phyloP scores from a whole-genome alignment of 1,140 invertebrate species.

The Artemia franciscana region DNA sequence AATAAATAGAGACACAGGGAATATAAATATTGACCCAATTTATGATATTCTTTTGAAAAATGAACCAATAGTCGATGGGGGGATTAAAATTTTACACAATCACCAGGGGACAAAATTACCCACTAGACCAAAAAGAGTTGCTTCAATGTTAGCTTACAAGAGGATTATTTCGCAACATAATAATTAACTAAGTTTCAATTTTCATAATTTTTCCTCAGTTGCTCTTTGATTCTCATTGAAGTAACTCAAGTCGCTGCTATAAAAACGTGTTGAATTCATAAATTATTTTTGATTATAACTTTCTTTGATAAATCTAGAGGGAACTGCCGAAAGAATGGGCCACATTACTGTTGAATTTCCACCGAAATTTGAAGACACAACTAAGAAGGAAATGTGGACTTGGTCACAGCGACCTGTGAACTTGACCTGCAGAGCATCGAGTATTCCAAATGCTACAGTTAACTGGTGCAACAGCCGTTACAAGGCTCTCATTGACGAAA shows the following conservation, averaged over 20 bases:
- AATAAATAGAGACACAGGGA: too few relatives aligned
- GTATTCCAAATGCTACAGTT: slow-evolving; percentile 77
- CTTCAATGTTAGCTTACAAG: too few relatives aligned
- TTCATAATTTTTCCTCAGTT: neutral
- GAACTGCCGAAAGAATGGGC: slow-evolving; percentile 22
- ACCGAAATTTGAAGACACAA: slow-evolving; percentile 39
- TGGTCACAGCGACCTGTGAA: slow-evolving; percentile 58
- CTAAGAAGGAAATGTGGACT: slow-evolving; percentile 48
- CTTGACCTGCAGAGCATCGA: slow-evolving; percentile 61
- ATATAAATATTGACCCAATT: too few relatives aligned
- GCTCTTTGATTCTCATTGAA: neutral
- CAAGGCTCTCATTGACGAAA: slow-evolving; percentile 22
- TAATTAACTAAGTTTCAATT: neutral
- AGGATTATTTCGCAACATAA: too few relatives aligned
- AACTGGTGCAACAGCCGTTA: slow-evolving; percentile 34
- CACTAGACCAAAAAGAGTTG: too few relatives aligned
- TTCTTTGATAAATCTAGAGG: too few relatives aligned
- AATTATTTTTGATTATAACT: too few relatives aligned
- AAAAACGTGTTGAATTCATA: too few relatives aligned
- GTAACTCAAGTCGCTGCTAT: too few relatives aligned
- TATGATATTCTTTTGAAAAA: too few relatives aligned
- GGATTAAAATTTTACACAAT: neutral
- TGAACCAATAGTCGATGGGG: too few relatives aligned
- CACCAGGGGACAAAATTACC: neutral
- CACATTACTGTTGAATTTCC: slow-evolving; percentile 61